These are phyloP conservation scores for Drosophila jambulina DNA, from an alignment of 1,140 invertebrate genomes.

Conservation along the genomic window DNA sequence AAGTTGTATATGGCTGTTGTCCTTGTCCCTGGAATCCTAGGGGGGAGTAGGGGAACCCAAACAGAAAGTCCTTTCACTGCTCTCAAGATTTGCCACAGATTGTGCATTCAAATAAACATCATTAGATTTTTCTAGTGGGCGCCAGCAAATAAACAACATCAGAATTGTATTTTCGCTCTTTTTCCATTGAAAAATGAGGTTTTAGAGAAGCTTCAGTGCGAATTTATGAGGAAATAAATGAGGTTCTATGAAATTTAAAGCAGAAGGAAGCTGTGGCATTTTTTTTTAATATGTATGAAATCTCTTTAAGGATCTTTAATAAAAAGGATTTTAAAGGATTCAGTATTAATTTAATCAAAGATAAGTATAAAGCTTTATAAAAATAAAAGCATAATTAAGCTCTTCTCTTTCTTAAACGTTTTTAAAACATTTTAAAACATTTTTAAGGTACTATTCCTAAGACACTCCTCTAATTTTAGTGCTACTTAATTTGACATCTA, in stretches of 20 bases:
- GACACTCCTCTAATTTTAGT: neutral
- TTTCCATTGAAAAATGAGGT: neutral
- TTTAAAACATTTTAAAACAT: neutral
- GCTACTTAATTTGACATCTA: neutral
- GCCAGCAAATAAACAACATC: slow-evolving; percentile 23
- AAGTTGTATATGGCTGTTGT: slow-evolving; percentile 37
- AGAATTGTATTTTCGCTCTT: too few species aligned
- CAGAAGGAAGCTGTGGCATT: neutral
- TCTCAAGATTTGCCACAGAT: slow-evolving; percentile 24
- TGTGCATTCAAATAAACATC: slow-evolving; percentile 42
- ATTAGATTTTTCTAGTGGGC: slow-evolving; percentile 18
- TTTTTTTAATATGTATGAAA: neutral
- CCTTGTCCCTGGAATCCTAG: slow-evolving; percentile 34
- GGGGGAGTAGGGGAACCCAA: neutral
- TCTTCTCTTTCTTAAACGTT: fast-evolving
- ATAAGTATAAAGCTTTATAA: neutral
- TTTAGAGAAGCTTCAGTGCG: too few species aligned
- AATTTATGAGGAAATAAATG: neutral
- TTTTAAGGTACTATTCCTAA: neutral
- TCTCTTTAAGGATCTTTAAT: neutral
- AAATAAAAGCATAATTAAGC: neutral
- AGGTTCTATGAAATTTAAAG: neutral
- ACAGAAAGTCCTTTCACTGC: slow-evolving; percentile 24
- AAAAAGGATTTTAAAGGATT: neutral
- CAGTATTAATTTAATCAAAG: neutral